phyloP scores from a whole-genome alignment of 1,140 invertebrate genomes.

The Ceratina japonica region DNA sequence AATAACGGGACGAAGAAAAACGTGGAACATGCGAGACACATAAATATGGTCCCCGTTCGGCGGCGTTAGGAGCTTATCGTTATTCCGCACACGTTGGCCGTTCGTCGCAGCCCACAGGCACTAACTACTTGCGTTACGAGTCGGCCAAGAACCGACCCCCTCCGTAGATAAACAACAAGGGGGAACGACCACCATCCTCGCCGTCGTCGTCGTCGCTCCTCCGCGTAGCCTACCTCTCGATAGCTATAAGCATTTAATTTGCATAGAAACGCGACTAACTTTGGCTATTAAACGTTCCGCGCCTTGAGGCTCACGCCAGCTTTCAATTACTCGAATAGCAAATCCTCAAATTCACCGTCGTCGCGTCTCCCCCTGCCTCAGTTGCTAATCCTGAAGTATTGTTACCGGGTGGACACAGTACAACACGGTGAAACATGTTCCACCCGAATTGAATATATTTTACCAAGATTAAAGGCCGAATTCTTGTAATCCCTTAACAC shows the following conservation, averaged over 20 bases:
- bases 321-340: constrained; percentile 72
- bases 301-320: constrained; percentile 58
- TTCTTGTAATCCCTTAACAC: no score
- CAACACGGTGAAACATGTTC: background rate
- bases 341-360: constrained; percentile 58
- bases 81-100: constrained; percentile 74
- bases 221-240: constrained; percentile 58
- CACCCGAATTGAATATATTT: no score
- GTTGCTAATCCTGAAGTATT: constrained; percentile 32
- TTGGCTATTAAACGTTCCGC: constrained; percentile 69
- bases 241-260: constrained; percentile 73
- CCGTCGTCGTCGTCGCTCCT: constrained; percentile 44
- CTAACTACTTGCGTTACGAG: constrained; percentile 73
- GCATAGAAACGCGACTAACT: constrained; percentile 75
- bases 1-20: constrained; percentile 60
- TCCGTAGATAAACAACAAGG: constrained; percentile 69
- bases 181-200: constrained; percentile 47
- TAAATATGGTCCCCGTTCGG: constrained; percentile 68
- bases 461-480: no score
- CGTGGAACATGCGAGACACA: constrained; percentile 66
- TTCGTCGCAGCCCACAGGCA: constrained; percentile 70
- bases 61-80: constrained; percentile 72
- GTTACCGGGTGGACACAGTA: constrained; percentile 10
- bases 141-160: constrained; percentile 64
- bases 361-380: constrained; percentile 2